Conservation (phyloP, 1,140 invertebrate genomes). For the Drosophila miranda region DNA sequence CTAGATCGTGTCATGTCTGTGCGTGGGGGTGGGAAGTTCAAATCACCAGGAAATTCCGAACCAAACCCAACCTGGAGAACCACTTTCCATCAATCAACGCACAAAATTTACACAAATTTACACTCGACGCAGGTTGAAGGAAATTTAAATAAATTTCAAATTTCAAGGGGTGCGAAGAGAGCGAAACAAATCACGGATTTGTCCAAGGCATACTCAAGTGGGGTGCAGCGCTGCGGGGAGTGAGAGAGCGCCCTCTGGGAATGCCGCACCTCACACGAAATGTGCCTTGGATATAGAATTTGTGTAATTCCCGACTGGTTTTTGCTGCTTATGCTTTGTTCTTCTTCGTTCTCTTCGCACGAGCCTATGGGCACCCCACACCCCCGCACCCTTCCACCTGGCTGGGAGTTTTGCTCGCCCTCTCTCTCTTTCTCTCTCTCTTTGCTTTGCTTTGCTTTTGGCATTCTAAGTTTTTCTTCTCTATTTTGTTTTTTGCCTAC, state of each 20-base stretch:
- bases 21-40: background rate
- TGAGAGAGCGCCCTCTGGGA: background rate
- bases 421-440: slow-evolving; percentile 7
- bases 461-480: slow-evolving; percentile 43
- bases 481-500: slow-evolving; percentile 36
- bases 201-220: no score
- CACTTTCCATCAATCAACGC: slow-evolving; percentile 20
- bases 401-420: background rate
- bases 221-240: no score
- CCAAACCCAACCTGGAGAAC: background rate
- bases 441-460: slow-evolving; percentile 16
- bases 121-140: background rate
- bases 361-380: slow-evolving; percentile 30
- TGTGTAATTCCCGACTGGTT: slow-evolving; percentile 31
- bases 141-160: slow-evolving; percentile 13
- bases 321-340: slow-evolving; percentile 31
- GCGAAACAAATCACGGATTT: no score
- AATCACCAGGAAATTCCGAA: slow-evolving; percentile 1
- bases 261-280: background rate
- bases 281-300: slow-evolving; percentile 21
- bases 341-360: slow-evolving; percentile 13
- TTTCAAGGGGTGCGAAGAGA: no score
- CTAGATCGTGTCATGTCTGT: background rate
- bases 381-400: background rate
- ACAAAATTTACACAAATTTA: slow-evolving; percentile 33